phyloP scores from a whole-genome alignment of 64 coral and sea anemone species.

The Acropora tenuis region DNA sequence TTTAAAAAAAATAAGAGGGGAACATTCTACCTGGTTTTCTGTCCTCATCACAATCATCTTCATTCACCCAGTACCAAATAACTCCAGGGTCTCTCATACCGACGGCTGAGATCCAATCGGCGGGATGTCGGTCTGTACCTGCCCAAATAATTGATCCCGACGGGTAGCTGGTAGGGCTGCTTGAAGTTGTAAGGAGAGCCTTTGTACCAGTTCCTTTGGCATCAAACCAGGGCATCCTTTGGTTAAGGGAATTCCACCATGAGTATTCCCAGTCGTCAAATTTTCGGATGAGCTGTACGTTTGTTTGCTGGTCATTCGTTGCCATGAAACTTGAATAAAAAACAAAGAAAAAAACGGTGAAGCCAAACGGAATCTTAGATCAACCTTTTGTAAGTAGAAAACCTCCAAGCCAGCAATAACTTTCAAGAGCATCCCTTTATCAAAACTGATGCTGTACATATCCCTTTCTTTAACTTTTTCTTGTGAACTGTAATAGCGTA shows the following conservation, averaged over 20 bases:
- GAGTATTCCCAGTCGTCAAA: slow-evolving; percentile 61
- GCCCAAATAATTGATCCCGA: slow-evolving; percentile 72
- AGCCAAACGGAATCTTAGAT: no score
- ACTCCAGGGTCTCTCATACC: slow-evolving; percentile 75
- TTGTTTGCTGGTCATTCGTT: slow-evolving; percentile 51
- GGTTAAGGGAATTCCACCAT: slow-evolving; percentile 30
- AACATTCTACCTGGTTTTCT: slow-evolving; percentile 68
- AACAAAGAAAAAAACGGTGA: background rate
- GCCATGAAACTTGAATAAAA: slow-evolving; percentile 56
- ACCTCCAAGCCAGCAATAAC: no score
- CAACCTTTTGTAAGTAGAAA: no score
- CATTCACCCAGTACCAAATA: slow-evolving; percentile 90
- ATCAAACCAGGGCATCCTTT: slow-evolving; percentile 86
- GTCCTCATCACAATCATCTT: slow-evolving; percentile 78
- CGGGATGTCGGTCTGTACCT: slow-evolving; percentile 48
- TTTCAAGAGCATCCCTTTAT: no score
- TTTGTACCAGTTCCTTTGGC: slow-evolving; percentile 40
- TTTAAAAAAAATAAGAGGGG: no score
- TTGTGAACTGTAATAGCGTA: no score
- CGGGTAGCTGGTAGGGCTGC: slow-evolving; percentile 21
- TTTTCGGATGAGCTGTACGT: slow-evolving; percentile 46
- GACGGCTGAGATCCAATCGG: slow-evolving; percentile 62
- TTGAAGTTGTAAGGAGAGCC: slow-evolving; percentile 64
- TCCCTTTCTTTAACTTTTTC: no score
- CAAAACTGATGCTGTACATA: no score